Evolutionary conservation across 1,140 invertebrate genomes (phyloP).

Genomic region (Pararge aegeria): DNA sequence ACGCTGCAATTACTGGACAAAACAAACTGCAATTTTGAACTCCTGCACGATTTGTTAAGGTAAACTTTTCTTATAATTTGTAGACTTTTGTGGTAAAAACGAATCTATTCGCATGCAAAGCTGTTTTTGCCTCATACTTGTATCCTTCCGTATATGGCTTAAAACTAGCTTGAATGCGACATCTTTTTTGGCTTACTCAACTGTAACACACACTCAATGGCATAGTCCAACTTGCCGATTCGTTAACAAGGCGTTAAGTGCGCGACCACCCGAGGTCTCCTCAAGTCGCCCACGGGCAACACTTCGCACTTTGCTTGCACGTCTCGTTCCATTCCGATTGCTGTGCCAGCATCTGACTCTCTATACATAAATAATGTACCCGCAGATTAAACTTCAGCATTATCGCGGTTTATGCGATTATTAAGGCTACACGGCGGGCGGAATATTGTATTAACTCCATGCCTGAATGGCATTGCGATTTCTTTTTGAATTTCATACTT

Average conservation of each 20-base stretch:
- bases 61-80: no score
- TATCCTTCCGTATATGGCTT: no score
- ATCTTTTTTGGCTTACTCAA: no score
- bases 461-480: neutral
- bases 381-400: conserved; percentile 18
- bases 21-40: no score
- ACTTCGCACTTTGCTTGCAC: conserved; percentile 48
- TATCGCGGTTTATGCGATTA: conserved; percentile 14
- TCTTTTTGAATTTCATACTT: neutral
- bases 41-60: no score
- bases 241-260: neutral
- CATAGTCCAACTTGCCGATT: no score
- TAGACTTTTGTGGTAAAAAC: no score
- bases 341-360: conserved; percentile 42
- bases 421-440: neutral
- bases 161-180: no score
- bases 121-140: no score
- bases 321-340: conserved; percentile 48
- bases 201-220: no score
- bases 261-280: conserved; percentile 8
- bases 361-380: conserved; percentile 44
- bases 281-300: neutral
- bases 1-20: no score
- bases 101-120: no score
- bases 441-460: conserved; percentile 1